Conservation (phyloP, 2,888 invertebrate genomes). For the Drosophila paranaensis region DNA sequence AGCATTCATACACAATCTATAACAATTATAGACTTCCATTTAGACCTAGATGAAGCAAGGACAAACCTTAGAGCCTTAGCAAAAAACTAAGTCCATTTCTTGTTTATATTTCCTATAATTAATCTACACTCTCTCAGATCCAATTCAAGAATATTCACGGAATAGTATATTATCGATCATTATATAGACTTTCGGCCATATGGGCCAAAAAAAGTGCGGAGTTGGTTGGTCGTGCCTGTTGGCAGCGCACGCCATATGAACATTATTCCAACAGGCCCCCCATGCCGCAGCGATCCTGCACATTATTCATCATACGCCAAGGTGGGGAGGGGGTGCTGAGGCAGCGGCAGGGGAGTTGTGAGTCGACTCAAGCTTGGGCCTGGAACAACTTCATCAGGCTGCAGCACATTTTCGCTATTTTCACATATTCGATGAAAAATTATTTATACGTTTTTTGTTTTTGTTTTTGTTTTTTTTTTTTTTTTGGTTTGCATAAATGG, state of each 20-base stretch:
- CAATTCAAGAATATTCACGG: constrained; percentile 3
- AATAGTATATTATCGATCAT: constrained; percentile 43
- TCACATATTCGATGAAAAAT: constrained; percentile 71
- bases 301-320: constrained; percentile 53
- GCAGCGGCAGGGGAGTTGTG: not conserved
- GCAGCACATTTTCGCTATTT: constrained; percentile 48
- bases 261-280: constrained; percentile 46
- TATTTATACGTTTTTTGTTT: constrained; percentile 53
- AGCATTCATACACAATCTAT: not conserved
- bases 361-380: constrained; percentile 8
- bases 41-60: not conserved
- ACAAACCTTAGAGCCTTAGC: too few relatives aligned
- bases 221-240: constrained; percentile 23
- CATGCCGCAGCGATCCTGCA: constrained; percentile 34
- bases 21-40: not conserved
- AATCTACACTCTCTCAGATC: not conserved
- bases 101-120: not conserved
- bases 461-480: not conserved
- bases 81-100: too few relatives aligned
- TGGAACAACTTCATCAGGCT: constrained; percentile 67
- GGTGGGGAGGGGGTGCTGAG: too few relatives aligned
- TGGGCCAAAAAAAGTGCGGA: constrained; percentile 21
- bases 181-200: constrained; percentile 34
- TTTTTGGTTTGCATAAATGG: constrained; percentile 62
- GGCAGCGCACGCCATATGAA: constrained; percentile 65